A percentile compares a stretch with the other conserved stretches of the same genome.
Conservation (phyloP, 2,113 vertebrate genomes). For the Chaetura pelagica region DNA sequence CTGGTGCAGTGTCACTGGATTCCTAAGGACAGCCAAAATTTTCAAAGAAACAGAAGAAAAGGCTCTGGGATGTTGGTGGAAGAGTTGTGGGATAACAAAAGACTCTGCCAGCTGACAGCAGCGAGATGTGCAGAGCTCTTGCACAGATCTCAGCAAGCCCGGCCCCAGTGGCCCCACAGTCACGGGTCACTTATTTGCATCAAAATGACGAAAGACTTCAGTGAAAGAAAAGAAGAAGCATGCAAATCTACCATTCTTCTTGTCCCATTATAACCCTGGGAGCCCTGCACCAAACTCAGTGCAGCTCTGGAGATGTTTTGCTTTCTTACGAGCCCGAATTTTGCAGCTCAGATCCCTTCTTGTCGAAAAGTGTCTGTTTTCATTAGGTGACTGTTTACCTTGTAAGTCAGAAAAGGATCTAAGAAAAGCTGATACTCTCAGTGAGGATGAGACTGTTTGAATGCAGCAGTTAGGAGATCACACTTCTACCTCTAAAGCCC, state of each 20-base stretch:
- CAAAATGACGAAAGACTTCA: background rate
- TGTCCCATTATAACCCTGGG: background rate
- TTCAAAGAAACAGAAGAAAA: background rate
- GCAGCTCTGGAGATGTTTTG: background rate
- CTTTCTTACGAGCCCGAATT: background rate
- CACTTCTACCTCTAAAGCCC: background rate
- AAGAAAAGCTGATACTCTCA: background rate
- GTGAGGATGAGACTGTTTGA: background rate
- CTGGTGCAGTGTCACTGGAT: background rate
- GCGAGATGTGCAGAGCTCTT: background rate
- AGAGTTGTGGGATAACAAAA: background rate
- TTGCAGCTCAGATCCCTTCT: background rate
- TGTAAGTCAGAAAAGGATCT: background rate
- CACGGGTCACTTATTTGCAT: background rate
- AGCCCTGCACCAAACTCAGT: background rate
- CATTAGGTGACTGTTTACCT: background rate
- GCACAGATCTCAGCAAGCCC: background rate
- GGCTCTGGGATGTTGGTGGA: background rate
- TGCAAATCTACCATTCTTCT: background rate
- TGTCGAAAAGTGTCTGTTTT: background rate
- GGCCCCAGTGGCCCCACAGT: background rate
- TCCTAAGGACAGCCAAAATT: background rate
- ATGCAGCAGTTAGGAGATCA: background rate
- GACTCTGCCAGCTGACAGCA: background rate
- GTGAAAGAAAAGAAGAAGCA: background rate